A percentile compares a stretch with the other conserved stretches of the same genome.
Evolutionary conservation across 2,113 vertebrate species (phyloP).

Genomic region (Aleadryas rufinucha): DNA sequence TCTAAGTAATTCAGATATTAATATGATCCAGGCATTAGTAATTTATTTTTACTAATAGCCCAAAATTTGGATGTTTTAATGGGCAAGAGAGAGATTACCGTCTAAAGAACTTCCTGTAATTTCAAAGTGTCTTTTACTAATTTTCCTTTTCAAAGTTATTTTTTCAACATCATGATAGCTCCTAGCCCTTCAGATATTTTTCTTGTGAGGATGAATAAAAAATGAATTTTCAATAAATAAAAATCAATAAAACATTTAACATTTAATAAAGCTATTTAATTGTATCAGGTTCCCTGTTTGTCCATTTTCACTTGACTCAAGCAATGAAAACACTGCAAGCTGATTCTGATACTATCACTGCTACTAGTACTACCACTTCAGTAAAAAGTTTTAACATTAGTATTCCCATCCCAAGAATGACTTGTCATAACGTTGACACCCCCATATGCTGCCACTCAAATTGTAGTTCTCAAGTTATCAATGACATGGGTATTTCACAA

Average conservation of each 20-base stretch:
- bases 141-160: neutral
- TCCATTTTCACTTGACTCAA: neutral
- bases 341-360: neutral
- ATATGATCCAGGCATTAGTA: neutral
- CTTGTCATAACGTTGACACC: neutral
- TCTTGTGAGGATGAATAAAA: neutral
- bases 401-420: neutral
- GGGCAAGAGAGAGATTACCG: neutral
- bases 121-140: neutral
- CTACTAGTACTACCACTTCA: neutral
- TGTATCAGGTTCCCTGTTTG: neutral
- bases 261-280: neutral
- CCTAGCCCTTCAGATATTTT: neutral
- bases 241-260: neutral
- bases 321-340: neutral
- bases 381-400: neutral
- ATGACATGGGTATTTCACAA: neutral
- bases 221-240: neutral
- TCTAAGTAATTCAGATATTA: neutral
- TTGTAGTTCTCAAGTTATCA: neutral
- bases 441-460: neutral
- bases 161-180: neutral
- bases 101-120: neutral
- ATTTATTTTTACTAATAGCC: neutral
- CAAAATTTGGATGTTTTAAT: neutral